These are phyloP conservation scores for Misgurnus mizolepis DNA, from an alignment of 2,113 vertebrate genomes.

Conservation along the genomic window DNA sequence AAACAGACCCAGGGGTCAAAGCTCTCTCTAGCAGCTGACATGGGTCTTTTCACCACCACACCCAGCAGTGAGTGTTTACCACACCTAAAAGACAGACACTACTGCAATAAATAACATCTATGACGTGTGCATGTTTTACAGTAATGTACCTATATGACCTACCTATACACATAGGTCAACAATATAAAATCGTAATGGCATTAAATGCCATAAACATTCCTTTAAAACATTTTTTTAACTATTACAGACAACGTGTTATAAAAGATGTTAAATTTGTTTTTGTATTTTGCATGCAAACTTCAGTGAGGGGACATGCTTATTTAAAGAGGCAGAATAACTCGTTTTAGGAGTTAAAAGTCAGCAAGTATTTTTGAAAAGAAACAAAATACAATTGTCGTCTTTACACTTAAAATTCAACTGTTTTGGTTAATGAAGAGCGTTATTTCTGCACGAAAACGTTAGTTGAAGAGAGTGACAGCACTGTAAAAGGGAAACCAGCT, in stretches of 20 bases:
- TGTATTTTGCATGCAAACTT: neutral
- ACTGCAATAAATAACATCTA: neutral
- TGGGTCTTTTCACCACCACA: slow-evolving; percentile 61
- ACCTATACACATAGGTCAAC: neutral
- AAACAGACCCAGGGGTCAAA: slow-evolving; percentile 18
- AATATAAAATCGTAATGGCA: neutral
- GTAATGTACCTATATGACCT: neutral
- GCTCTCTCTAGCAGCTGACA: slow-evolving; percentile 33
- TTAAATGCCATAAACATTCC: neutral
- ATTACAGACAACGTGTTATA: neutral
- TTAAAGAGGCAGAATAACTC: neutral
- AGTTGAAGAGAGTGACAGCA: slow-evolving; percentile 1
- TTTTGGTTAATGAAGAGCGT: neutral
- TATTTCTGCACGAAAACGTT: neutral
- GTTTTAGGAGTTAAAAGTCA: neutral
- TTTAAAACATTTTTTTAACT: neutral
- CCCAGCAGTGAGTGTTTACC: slow-evolving; percentile 56
- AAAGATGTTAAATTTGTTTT: neutral
- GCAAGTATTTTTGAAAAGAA: neutral
- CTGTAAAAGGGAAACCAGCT: slow-evolving; percentile 46
- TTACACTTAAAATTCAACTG: neutral
- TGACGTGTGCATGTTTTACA: neutral
- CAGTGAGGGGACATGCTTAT: neutral
- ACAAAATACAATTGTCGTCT: too few species aligned
- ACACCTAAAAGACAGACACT: slow-evolving; percentile 6